Evolutionary conservation across 1,140 invertebrate species (phyloP).

Genomic region (Drosophila nikananu): DNA sequence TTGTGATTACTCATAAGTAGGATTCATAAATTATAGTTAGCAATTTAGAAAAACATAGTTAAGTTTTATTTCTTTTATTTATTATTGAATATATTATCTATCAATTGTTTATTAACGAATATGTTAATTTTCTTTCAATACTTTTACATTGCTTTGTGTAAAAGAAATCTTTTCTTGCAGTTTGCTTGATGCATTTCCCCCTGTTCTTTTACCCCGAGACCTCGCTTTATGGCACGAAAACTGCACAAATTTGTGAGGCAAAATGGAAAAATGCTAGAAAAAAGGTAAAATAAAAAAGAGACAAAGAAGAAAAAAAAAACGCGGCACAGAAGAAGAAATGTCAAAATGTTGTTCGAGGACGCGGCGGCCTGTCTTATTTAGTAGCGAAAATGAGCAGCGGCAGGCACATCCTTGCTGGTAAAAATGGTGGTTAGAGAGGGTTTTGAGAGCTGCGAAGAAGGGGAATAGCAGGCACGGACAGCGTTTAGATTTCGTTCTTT

Average conservation of each 20-base stretch:
- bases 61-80: too few relatives aligned
- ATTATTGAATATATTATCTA: background rate
- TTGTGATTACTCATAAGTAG: background rate
- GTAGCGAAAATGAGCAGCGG: constrained; percentile 80
- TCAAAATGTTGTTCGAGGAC: constrained; percentile 63
- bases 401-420: constrained; percentile 60
- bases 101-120: background rate
- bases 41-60: too few relatives aligned
- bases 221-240: constrained; percentile 59
- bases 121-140: background rate
- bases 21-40: too few relatives aligned
- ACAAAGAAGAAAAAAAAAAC: constrained; percentile 23
- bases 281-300: constrained; percentile 6
- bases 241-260: constrained; percentile 23
- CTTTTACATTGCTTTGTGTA: background rate
- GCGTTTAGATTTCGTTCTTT: constrained; percentile 47
- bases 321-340: constrained; percentile 41
- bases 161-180: constrained; percentile 2
- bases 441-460: constrained; percentile 1
- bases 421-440: constrained; percentile 30
- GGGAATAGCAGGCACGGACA: constrained; percentile 29
- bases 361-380: constrained; percentile 70
- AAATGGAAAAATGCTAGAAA: constrained; percentile 37
- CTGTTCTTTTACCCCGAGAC: background rate
- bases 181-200: constrained; percentile 16